phyloP scores from a whole-genome alignment of 2,113 vertebrate genomes.

The Apus apus region DNA sequence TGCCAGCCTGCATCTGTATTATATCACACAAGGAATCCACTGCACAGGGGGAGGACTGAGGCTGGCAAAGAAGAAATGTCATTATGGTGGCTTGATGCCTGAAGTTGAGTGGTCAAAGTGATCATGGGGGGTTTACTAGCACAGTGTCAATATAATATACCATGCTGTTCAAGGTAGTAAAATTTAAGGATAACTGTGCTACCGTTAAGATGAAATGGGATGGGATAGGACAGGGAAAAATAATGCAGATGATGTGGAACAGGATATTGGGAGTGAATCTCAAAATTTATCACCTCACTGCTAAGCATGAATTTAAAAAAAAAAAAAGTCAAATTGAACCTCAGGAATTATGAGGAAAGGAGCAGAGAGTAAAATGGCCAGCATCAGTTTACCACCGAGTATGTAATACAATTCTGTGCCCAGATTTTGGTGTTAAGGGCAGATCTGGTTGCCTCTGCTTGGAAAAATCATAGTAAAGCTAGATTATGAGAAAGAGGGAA shows the following conservation, averaged over 20 bases:
- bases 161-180: background rate
- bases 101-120: background rate
- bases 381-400: background rate
- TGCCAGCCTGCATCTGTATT: background rate
- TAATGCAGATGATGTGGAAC: background rate
- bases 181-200: background rate
- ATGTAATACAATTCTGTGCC: background rate
- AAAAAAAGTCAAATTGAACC: background rate
- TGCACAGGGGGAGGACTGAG: background rate
- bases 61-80: background rate
- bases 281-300: background rate
- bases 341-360: background rate
- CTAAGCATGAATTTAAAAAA: background rate
- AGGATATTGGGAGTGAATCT: background rate
- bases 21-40: background rate
- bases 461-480: background rate
- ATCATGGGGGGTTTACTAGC: background rate
- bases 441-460: background rate
- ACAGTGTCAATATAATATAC: background rate
- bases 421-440: background rate
- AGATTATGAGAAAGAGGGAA: background rate
- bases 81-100: background rate
- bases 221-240: background rate
- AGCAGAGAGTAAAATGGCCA: background rate
- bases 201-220: background rate